Evolutionary conservation across 2,888 invertebrate species (phyloP).

Genomic region (Teleogryllus oceanicus): DNA sequence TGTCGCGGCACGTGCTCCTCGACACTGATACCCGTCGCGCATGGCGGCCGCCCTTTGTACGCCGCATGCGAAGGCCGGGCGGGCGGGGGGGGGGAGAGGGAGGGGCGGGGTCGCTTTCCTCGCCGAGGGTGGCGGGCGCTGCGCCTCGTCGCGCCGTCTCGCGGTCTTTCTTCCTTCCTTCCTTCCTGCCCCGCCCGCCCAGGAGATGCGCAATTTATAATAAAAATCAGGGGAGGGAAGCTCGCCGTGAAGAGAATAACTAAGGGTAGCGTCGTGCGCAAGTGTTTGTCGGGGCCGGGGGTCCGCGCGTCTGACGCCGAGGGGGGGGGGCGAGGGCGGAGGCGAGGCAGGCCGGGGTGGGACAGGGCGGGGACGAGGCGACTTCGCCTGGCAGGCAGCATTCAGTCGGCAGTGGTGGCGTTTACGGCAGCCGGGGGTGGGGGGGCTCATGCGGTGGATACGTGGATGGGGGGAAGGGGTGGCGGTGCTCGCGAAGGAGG

Average conservation of each 20-base stretch:
- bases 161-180: not conserved
- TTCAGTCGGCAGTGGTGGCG: not conserved
- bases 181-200: not conserved
- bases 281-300: not conserved
- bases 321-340: not conserved
- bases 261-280: not conserved
- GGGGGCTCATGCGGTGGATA: not conserved
- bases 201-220: slow-evolving; percentile 18
- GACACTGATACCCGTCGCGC: not conserved
- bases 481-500: not conserved
- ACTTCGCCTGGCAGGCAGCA: not conserved
- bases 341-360: not conserved
- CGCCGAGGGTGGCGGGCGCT: not conserved
- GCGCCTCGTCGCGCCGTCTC: not conserved
- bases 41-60: not conserved
- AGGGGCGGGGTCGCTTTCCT: not conserved
- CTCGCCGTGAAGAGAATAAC: slow-evolving; percentile 7
- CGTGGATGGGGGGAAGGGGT: not conserved
- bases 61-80: not conserved
- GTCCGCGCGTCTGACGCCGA: not conserved
- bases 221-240: slow-evolving; percentile 18
- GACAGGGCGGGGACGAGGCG: not conserved
- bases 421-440: too few species aligned
- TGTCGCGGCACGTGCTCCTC: not conserved
- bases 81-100: not conserved